Evolutionary conservation across 2,888 invertebrate species (phyloP).

Genomic region (Sphaerophoria taeniata): DNA sequence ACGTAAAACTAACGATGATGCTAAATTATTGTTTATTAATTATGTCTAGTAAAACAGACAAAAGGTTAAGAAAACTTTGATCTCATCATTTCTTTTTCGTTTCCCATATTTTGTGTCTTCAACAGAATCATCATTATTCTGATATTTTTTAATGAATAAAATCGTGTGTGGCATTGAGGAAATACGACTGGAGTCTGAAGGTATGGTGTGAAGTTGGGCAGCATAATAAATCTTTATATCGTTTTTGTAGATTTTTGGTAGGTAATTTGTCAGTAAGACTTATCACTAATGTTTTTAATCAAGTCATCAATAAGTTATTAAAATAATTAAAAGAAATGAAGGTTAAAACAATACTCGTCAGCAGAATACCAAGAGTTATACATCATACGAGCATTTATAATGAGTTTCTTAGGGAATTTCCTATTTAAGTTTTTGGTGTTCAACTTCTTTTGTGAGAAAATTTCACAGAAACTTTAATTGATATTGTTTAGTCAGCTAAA

Average conservation of each 20-base stretch:
- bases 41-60: slow-evolving; percentile 39
- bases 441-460: too few species aligned
- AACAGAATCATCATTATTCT: slow-evolving; percentile 12
- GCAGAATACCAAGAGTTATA: background rate
- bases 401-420: background rate
- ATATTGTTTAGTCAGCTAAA: too few species aligned
- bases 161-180: slow-evolving; percentile 46
- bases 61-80: slow-evolving; percentile 52
- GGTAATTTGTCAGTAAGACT: slow-evolving; percentile 6
- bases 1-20: slow-evolving; percentile 34
- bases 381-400: background rate
- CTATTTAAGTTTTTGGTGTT: too few species aligned
- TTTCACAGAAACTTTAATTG: too few species aligned
- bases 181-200: slow-evolving; percentile 6
- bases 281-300: background rate
- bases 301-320: slow-evolving; percentile 16
- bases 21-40: slow-evolving; percentile 64
- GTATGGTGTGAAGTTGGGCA: slow-evolving; percentile 12
- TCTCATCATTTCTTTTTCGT: slow-evolving; percentile 24
- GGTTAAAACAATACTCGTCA: background rate
- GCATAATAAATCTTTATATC: slow-evolving; percentile 15
- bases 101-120: background rate
- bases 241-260: background rate
- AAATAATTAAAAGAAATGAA: slow-evolving; percentile 10
- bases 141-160: slow-evolving; percentile 37